These are phyloP conservation scores for Anneissia japonica DNA, from an alignment of 35 echinoderm and acorn worm species.

Conservation along the genomic window DNA sequence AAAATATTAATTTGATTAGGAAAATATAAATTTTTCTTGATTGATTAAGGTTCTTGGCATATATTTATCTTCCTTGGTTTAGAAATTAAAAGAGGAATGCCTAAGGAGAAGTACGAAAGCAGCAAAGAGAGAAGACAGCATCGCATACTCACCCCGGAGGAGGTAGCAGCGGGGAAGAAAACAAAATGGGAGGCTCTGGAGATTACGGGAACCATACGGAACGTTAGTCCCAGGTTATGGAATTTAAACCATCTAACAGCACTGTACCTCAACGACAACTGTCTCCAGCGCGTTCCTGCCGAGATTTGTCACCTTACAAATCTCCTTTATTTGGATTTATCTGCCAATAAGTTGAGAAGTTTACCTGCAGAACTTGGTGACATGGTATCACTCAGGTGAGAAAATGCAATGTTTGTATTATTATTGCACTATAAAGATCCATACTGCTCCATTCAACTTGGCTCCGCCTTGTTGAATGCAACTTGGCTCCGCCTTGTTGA, in stretches of 20 bases:
- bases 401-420: too few species aligned
- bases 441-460: too few species aligned
- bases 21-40: too few species aligned
- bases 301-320: conserved; percentile 77
- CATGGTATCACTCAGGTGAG: conserved; percentile 87
- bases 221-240: conserved; percentile 90
- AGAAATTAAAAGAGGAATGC: background rate
- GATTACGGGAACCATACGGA: conserved; percentile 93
- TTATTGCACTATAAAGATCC: too few species aligned
- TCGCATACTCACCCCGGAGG: conserved; percentile 85
- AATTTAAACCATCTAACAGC: conserved; percentile 66
- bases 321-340: conserved; percentile 77
- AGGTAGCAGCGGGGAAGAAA: conserved; percentile 89
- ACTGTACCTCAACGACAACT: conserved; percentile 94
- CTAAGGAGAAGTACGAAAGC: conserved; percentile 16
- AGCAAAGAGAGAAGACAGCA: conserved; percentile 29
- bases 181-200: conserved; percentile 80
- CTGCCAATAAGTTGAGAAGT: conserved; percentile 90
- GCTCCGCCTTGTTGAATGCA: too few species aligned
- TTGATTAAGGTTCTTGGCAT: too few species aligned
- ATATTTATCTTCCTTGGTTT: background rate
- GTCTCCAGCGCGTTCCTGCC: conserved; percentile 78
- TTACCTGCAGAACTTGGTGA: conserved; percentile 86
- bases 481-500: too few species aligned
- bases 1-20: too few species aligned